Evolutionary conservation across 2,888 invertebrate genomes (phyloP), one percentile per base, ranked within the genome.

Genomic region (Leucozona laternaria): DNA sequence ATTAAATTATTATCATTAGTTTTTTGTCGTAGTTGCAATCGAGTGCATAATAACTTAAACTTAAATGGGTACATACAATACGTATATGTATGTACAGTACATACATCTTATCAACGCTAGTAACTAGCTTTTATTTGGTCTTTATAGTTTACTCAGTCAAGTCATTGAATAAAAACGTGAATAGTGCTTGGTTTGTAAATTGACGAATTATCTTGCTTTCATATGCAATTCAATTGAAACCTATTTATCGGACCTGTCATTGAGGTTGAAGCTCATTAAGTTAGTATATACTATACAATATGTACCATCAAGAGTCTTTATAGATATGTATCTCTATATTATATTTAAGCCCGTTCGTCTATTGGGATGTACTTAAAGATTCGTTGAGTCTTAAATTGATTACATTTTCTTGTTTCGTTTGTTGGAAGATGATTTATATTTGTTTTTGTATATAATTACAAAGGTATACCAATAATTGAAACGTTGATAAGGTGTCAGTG

Each of bases 211-310:
- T 62, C 60, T 77, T 82, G 82, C 82, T 77, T 82, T 72, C 82
- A 73, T 72, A 82, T 82, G 77, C 82, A 78, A 73, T 83, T 78
- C 73, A 83, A 78, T 83, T 83, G 78, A 83, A 78, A 78, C 31
- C 68, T 60, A 83, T 83, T 68, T 78, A 78, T 78, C 55, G 53
- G 78, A 20, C 25, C 73, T 70, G 73, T 53, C 73, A 73, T 78
- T 82, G 66, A 72, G 57, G 60, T 60, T 72, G 77, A 77, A 68
- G 60, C 77, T 78, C 66, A 78, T 78, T 53, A 50, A 40, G 15
- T 40, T 22, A 17, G 20, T 22, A 10, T 34, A 22, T 15, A 60
- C 15, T n/a, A n/a, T n/a, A n/a, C n/a, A n/a, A n/a, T n/a, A n/a
- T n/a, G n/a, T n/a, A n/a, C n/a, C n/a, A n/a, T n/a, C 22, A 22